A percentile compares a stretch with the other conserved stretches of the same genome.
Conservation (phyloP, 2,797 vertebrate species). For the Buphagus erythrorhynchus region DNA sequence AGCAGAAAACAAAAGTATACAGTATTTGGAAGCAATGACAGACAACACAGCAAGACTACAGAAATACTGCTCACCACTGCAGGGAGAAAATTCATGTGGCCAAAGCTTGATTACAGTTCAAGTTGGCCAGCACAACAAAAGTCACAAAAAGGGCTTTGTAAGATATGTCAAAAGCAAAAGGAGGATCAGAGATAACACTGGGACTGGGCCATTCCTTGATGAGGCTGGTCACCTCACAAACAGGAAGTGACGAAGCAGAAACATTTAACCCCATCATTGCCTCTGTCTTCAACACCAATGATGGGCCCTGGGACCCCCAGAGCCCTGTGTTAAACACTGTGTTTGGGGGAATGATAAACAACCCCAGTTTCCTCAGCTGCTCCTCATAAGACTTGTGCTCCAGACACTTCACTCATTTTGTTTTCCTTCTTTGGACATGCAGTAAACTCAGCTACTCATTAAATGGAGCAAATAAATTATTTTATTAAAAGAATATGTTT, state of each 20-base stretch:
- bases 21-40: neutral
- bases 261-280: neutral
- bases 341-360: neutral
- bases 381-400: neutral
- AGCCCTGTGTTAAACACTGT: neutral
- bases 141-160: neutral
- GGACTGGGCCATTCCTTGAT: neutral
- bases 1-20: neutral
- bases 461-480: neutral
- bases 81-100: neutral
- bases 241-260: neutral
- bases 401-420: neutral
- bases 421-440: neutral
- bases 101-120: neutral
- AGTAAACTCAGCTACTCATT: neutral
- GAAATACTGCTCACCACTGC: neutral
- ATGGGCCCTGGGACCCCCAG: neutral
- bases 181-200: neutral
- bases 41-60: neutral
- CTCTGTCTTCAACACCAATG: neutral
- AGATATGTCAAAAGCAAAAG: neutral
- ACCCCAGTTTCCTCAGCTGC: neutral
- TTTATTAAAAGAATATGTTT: neutral
- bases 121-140: neutral
- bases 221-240: neutral